A percentile compares a stretch with the other conserved stretches of the same genome.
Evolutionary conservation across 23 tunicate genomes (phyloP).

Genomic region (Pegea sp.): DNA sequence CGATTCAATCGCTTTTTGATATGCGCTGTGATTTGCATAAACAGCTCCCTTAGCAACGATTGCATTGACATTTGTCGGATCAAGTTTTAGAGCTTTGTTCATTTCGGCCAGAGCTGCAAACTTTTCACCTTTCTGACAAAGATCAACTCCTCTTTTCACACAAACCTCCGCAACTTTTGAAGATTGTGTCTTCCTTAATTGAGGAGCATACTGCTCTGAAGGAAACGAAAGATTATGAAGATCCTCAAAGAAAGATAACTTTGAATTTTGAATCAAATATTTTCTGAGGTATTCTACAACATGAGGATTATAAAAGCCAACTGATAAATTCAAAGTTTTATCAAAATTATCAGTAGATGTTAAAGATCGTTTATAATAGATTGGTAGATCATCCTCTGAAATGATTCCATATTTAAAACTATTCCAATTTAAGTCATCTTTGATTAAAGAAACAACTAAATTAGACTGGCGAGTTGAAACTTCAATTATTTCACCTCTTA

Average conservation of each 20-base stretch:
- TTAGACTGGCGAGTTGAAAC: constrained; percentile 5
- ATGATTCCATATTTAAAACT: constrained; percentile 15
- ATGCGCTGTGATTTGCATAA: constrained; percentile 52
- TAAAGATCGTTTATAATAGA: constrained; percentile 26
- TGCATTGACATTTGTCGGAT: constrained; percentile 67
- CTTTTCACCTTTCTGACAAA: constrained; percentile 23
- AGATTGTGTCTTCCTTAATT: constrained; percentile 45
- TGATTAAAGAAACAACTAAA: background rate
- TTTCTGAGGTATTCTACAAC: constrained; percentile 15
- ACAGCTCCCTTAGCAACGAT: constrained; percentile 93
- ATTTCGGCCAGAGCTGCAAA: constrained; percentile 67
- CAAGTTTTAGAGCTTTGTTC: constrained; percentile 72
- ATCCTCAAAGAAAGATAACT: constrained; percentile 18
- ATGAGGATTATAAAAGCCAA: constrained; percentile 68
- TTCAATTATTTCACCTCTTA: constrained; percentile 22
- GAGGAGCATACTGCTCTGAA: constrained; percentile 24
- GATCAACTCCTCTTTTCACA: constrained; percentile 54
- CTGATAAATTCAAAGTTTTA: constrained; percentile 12
- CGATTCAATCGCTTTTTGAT: constrained; percentile 48
- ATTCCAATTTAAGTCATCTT: no score
- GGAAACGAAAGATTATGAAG: constrained; percentile 8
- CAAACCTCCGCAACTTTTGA: constrained; percentile 31
- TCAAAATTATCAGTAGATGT: constrained; percentile 14
- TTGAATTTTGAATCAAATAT: constrained; percentile 1
- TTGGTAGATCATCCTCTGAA: constrained; percentile 46